Evolutionary conservation across 2,797 vertebrate genomes (phyloP).

Genomic region (Molossus molossus): DNA sequence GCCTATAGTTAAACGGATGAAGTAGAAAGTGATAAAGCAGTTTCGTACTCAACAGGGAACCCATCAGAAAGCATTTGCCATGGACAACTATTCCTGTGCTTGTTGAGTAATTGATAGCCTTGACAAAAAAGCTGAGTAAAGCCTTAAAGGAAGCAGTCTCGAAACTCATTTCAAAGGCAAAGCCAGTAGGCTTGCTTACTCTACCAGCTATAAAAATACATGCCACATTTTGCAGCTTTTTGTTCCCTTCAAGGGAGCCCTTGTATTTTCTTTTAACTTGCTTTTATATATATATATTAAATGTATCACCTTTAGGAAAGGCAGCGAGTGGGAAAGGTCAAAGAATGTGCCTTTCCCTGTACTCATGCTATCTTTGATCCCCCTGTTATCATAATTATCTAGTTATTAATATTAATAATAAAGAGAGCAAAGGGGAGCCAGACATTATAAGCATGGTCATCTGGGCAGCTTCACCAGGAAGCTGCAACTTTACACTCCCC

Average conservation of each 20-base stretch:
- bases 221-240: not conserved
- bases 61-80: not conserved
- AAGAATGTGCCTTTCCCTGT: not conserved
- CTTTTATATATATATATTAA: not conserved
- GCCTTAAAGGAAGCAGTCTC: not conserved
- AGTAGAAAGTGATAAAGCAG: not conserved
- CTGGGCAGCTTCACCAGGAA: too few species aligned
- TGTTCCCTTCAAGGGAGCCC: not conserved
- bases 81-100: not conserved
- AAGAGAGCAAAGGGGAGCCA: not conserved
- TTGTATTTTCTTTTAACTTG: not conserved
- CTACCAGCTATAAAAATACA: not conserved
- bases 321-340: not conserved
- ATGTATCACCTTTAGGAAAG: not conserved
- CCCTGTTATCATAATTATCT: not conserved
- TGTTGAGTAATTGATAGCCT: not conserved
- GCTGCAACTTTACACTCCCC: too few species aligned
- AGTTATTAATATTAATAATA: not conserved
- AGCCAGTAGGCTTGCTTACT: not conserved
- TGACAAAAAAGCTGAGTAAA: not conserved
- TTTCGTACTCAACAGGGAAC: not conserved
- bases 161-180: not conserved
- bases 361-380: not conserved
- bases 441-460: too few species aligned
- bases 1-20: not conserved